These are phyloP conservation scores for Oxytorus armatus DNA, from an alignment of 2,888 invertebrate species.

Conservation along the genomic window DNA sequence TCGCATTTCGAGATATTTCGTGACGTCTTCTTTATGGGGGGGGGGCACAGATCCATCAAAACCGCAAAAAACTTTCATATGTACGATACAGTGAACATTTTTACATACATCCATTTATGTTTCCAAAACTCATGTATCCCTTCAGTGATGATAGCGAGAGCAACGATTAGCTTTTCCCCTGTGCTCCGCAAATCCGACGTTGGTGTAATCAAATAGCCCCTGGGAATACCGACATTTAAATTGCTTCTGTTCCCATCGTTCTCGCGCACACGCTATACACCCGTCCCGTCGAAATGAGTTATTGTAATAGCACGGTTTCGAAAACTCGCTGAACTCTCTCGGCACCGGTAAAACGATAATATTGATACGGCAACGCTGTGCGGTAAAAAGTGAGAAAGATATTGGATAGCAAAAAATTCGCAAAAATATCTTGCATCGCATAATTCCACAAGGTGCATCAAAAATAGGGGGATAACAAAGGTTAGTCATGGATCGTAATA, in stretches of 20 bases:
- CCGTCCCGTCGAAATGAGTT: conserved; percentile 49
- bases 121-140: background rate
- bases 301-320: conserved; percentile 46
- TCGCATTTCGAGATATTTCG: too few relatives aligned
- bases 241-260: conserved; percentile 34
- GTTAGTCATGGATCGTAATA: too few relatives aligned
- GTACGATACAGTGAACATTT: too few relatives aligned
- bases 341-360: conserved; percentile 29
- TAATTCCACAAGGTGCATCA: background rate
- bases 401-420: background rate
- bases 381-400: background rate
- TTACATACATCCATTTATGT: background rate
- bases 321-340: conserved; percentile 31
- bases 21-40: too few relatives aligned
- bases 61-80: too few relatives aligned
- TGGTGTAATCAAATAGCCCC: conserved; percentile 48
- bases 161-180: conserved; percentile 28
- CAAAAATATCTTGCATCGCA: background rate
- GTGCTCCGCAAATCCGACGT: conserved; percentile 49
- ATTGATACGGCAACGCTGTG: conserved; percentile 14
- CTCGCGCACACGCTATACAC: conserved; percentile 15
- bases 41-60: too few relatives aligned
- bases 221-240: conserved; percentile 54
- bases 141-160: background rate
- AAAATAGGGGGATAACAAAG: too few relatives aligned